Conservation (phyloP, 2,113 vertebrate genomes). For the Seriola quinqueradiata region DNA sequence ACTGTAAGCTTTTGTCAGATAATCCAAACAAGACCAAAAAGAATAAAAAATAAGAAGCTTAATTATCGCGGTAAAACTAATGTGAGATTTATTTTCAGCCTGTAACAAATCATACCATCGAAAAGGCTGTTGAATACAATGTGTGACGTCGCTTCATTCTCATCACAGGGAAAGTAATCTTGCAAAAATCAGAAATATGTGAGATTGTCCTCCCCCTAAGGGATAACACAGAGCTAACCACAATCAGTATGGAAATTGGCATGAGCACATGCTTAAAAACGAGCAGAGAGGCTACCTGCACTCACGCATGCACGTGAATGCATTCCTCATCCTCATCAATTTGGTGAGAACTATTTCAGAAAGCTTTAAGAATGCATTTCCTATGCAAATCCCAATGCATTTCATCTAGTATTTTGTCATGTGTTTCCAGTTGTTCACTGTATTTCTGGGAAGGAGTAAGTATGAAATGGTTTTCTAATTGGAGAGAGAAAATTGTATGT, state of each 20-base stretch:
- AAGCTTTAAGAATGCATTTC: background rate
- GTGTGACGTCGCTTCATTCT: background rate
- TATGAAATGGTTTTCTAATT: too few relatives aligned
- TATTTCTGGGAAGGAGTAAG: too few relatives aligned
- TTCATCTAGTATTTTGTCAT: background rate
- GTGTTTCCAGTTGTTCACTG: background rate
- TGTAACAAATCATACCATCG: background rate
- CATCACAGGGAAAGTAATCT: slow-evolving; percentile 5
- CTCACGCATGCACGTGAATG: background rate
- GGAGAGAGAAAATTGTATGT: too few relatives aligned
- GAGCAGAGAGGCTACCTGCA: background rate
- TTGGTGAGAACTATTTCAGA: slow-evolving; percentile 2
- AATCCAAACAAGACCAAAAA: background rate
- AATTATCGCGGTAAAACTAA: background rate
- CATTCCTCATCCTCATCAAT: background rate
- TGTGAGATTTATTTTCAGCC: background rate
- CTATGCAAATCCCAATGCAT: slow-evolving; percentile 5
- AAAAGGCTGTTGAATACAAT: background rate
- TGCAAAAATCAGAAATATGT: slow-evolving; percentile 17
- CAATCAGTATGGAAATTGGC: slow-evolving; percentile 37
- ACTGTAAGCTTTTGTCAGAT: background rate
- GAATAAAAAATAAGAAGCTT: too few relatives aligned
- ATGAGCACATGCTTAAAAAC: background rate
- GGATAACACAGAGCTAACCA: background rate
- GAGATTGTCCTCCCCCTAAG: slow-evolving; percentile 9